Percentiles rank a stretch among this genome's conserved stretches.
Evolutionary conservation across 2,797 vertebrate genomes (phyloP).

Genomic region (Hapalemur alaotrensis): DNA sequence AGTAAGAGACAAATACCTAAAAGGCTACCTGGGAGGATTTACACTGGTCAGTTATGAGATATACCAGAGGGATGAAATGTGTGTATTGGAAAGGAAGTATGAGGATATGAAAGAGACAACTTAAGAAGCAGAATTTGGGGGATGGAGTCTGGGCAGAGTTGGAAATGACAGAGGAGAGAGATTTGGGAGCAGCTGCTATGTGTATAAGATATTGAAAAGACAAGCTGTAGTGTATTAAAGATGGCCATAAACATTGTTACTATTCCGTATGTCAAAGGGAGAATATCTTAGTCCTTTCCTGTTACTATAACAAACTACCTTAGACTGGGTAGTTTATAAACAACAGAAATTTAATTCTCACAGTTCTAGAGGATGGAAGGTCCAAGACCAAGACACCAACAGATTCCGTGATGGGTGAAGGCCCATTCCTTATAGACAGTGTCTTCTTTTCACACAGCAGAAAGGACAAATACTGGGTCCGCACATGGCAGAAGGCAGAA

Average conservation of each 20-base stretch:
- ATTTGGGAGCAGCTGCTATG: not conserved
- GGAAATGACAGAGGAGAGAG: not conserved
- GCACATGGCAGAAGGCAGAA: not conserved
- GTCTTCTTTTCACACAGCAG: not conserved
- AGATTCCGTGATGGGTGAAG: not conserved
- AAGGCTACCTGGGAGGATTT: not conserved
- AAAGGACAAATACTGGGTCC: not conserved
- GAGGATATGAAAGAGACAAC: not conserved
- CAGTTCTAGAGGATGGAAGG: not conserved
- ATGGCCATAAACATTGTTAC: not conserved
- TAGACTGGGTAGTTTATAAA: not conserved
- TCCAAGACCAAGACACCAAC: not conserved
- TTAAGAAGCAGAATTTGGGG: not conserved
- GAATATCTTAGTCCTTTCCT: not conserved
- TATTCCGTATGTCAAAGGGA: not conserved
- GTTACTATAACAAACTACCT: not conserved
- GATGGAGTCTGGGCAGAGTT: not conserved
- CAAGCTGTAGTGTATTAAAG: not conserved
- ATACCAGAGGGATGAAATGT: not conserved
- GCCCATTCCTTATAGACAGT: not conserved
- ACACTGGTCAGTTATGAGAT: not conserved
- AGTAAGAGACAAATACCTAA: not conserved
- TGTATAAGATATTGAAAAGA: not conserved
- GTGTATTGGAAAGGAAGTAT: not conserved
- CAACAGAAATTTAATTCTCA: not conserved